phyloP scores from a whole-genome alignment of 2,113 vertebrate species.

The Nibea coibor region DNA sequence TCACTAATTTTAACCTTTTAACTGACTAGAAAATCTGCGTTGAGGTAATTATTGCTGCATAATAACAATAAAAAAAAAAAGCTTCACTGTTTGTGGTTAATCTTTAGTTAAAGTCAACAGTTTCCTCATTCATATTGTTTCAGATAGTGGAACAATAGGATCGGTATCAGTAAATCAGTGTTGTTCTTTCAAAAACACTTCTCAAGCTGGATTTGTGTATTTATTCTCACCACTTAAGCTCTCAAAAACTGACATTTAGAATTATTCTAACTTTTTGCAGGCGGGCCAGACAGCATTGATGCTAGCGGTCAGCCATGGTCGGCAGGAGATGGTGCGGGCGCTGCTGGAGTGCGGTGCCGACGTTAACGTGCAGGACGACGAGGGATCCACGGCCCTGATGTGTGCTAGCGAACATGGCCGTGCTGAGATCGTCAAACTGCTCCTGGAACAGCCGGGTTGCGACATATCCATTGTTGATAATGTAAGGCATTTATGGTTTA shows the following conservation, averaged over 20 bases:
- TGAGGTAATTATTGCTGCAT: neutral
- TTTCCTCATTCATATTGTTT: neutral
- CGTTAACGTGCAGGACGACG: constrained; percentile 92
- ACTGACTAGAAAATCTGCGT: neutral
- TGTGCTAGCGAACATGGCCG: constrained; percentile 94
- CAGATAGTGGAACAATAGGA: neutral
- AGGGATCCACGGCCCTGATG: constrained; percentile 96
- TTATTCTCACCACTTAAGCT: neutral
- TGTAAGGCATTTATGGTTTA: constrained; percentile 79
- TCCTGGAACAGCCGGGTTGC: constrained; percentile 90
- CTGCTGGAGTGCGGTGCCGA: constrained; percentile 89
- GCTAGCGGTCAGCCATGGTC: constrained; percentile 93
- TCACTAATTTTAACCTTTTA: neutral
- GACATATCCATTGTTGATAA: constrained; percentile 90
- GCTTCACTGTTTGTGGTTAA: neutral
- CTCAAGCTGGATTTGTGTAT: neutral
- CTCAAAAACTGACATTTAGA: neutral
- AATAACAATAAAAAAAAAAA: neutral
- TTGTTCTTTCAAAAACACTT: neutral
- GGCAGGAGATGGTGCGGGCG: constrained; percentile 93
- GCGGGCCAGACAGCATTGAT: constrained; percentile 95
- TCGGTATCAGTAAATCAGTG: neutral
- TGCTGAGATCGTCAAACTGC: constrained; percentile 88
- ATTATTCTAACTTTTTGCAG: constrained; percentile 71
- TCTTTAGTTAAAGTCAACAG: neutral